Base-by-base conservation (phyloP, 2,888 invertebrate genomes). In the Drosophila heteroneura region DNA sequence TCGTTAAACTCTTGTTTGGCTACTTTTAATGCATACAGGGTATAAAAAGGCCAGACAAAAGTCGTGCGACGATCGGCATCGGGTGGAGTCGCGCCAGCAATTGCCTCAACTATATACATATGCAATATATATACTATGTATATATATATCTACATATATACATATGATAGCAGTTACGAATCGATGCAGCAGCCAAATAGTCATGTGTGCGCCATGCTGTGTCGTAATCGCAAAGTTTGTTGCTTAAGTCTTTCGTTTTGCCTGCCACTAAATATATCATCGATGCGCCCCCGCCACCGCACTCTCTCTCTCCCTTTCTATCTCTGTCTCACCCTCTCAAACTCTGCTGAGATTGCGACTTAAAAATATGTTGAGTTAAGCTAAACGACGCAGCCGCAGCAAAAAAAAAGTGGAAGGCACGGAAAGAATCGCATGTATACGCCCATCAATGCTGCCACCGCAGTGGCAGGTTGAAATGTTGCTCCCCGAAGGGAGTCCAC, bases 371-470 rank as follows among this genome's bases (percentile, higher is more conserved):
- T 89, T 86, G 89, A 87, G 87, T 89, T 89, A 79, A 89, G 89
- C 89, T 87, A 87, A 87, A 86, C 87, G 87, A 87, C 85, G 83
- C 79, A 60, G 74, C 74, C 44, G 74, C 66, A 60, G 62, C 70
- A 59, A 58, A 64, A 59, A 81, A 81, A 81, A 74, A 71, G 76
- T 81, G 88, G 91, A 79, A 81, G 85, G 75, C 87, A 74, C 69
- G 89, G 87, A 90, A 89, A 81, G 87, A 91, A 91, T 87, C 85
- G 89, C 85, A 85, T 83, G 90, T 91, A 92, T 83, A 91, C 92
- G 92, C 87, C 87, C 91, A 92, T 91, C 91, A 87, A 85, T 91
- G 87, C 87, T 89, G 91, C 87, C 90, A 91, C 90, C 81, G 85
- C 89, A 79, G 88, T 88, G 91, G 90, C 88, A 88, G 91, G 91